Evolutionary conservation across 2,797 vertebrate species (phyloP), one percentile per base, ranked within the genome.

Genomic region (Streptopelia turtur): DNA sequence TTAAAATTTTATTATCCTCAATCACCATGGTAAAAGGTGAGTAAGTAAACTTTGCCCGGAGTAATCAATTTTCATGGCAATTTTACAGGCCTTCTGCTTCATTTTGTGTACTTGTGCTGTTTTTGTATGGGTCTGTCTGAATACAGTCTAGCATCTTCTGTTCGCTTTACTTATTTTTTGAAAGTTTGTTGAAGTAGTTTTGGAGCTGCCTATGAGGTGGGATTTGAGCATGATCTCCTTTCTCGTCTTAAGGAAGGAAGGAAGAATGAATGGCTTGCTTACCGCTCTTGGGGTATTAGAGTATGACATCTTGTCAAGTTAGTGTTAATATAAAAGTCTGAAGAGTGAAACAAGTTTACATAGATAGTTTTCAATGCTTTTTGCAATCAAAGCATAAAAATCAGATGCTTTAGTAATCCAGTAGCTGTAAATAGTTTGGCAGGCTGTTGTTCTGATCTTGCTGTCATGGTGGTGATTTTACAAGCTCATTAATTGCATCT

Each of bases 21-120:
- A 10, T 94, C 80, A 83, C 68, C 39, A 50, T 84, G 85, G 66
- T 94, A 86, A 86, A 94, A 94, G 85, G 89, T 88, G 76, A 71
- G 59, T 90, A 87, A 94, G 77, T 94, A 93, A 90, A 82, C 85
- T 93, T 91, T 50, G 74, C 77, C 70, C 0, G 0, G 45, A 60
- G 71, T 94, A 88, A 91, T 95, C 88, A 77, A 57, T 94, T 97
- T 92, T 86, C 72, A 86, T 88, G 87, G 89, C 66, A 93, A 49
- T 87, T 96, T 89, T 94, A 77, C 45, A 89, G 78, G 66, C 83
- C 43, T 47, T 78, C 72, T 90, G 75, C 75, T 96, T 30, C 10
- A 3, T 90, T 87, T 47, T 55, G 1, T 85, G 37, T 65, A 24
- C 17, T 64, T 80, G 14, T 0, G 0, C 18, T 75, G 28, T 27